These are phyloP conservation scores for Ursus arctos DNA, from an alignment of 2,113 vertebrate genomes.

Conservation along the genomic window DNA sequence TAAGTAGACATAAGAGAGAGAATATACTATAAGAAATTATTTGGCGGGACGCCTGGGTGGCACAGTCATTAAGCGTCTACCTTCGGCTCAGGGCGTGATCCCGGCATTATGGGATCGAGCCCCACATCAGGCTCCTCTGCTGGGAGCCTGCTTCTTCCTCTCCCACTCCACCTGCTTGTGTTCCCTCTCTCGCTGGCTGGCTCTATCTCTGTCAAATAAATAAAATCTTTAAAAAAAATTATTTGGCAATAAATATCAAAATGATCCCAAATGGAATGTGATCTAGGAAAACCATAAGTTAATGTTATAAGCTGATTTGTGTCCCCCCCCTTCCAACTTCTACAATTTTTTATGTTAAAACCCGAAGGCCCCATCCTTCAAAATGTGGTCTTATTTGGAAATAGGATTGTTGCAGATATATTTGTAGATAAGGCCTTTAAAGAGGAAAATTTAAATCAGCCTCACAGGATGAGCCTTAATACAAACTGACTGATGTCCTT, in stretches of 20 bases:
- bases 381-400: not conserved
- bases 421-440: not conserved
- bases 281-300: not conserved
- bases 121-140: no score
- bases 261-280: not conserved
- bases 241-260: not conserved
- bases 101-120: no score
- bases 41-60: not conserved
- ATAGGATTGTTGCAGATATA: not conserved
- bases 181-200: no score
- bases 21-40: not conserved
- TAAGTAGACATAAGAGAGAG: not conserved
- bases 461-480: not conserved
- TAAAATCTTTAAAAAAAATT: not conserved
- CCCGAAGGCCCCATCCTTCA: not conserved
- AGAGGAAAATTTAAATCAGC: not conserved
- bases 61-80: no score
- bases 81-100: no score
- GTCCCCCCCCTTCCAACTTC: not conserved
- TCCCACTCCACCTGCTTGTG: no score
- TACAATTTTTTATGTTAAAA: not conserved
- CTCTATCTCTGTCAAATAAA: no score
- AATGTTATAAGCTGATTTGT: not conserved
- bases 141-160: no score
- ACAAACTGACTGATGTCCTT: not conserved